Evolutionary conservation across 2,113 vertebrate species (phyloP).

Genomic region (Psilopogon haemacephalus): DNA sequence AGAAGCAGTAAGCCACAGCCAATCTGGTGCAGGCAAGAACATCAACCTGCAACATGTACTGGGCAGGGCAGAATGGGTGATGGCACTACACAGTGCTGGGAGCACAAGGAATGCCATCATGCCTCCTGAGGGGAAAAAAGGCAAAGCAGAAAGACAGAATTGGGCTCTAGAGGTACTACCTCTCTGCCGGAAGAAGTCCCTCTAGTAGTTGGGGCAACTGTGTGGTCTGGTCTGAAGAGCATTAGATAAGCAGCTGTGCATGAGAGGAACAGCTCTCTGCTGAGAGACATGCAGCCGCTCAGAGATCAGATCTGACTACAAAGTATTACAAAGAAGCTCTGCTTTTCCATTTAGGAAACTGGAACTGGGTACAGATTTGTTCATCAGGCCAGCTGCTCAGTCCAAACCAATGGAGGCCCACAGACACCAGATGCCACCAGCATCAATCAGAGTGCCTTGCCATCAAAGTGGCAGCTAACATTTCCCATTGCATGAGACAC

Average conservation of each 20-base stretch:
- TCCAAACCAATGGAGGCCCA: neutral
- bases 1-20: neutral
- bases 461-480: neutral
- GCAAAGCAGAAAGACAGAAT: neutral
- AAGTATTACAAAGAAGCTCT: constrained; percentile 60
- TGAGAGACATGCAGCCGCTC: neutral
- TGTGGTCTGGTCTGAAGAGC: neutral
- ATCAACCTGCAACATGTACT: rapidly evolving
- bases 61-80: neutral
- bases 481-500: neutral
- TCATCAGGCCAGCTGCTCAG: constrained; percentile 63
- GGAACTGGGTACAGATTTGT: constrained; percentile 62
- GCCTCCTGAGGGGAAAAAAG: neutral
- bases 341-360: constrained; percentile 66
- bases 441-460: constrained; percentile 20
- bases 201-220: neutral
- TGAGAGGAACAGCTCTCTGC: constrained; percentile 33
- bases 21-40: neutral
- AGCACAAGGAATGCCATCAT: neutral
- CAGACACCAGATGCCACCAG: constrained; percentile 43
- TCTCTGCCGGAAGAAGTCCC: neutral
- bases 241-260: constrained; percentile 53
- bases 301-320: constrained; percentile 60
- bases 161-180: neutral
- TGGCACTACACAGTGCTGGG: neutral